These are phyloP conservation scores for Yponomeuta malinellus DNA, from an alignment of 2,888 invertebrate species.

Conservation along the genomic window DNA sequence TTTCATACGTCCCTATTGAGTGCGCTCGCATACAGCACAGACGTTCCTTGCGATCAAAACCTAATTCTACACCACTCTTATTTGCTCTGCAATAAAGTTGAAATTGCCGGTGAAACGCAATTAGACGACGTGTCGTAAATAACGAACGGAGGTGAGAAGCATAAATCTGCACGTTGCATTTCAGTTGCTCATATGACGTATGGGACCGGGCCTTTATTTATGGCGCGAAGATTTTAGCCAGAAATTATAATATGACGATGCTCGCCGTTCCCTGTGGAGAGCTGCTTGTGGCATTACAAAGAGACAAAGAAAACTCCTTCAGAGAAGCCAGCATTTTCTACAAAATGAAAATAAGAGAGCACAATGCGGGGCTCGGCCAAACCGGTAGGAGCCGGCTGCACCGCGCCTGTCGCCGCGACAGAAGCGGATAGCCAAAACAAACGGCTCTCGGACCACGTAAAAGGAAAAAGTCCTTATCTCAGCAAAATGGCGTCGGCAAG, in stretches of 20 bases:
- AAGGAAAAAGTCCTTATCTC: conserved; percentile 56
- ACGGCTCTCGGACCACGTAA: conserved; percentile 26
- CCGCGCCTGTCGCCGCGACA: conserved; percentile 4
- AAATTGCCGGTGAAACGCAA: conserved; percentile 12
- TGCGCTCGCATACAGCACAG: background rate
- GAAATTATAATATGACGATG: background rate
- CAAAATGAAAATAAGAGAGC: conserved; percentile 3
- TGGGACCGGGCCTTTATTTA: conserved; percentile 16
- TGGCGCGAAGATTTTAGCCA: conserved; percentile 2
- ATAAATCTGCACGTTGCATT: conserved; percentile 40
- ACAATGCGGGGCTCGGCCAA: background rate
- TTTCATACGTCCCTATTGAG: background rate
- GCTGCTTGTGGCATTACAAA: conserved; percentile 1
- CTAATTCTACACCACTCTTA: conserved; percentile 4
- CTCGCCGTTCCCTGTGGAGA: background rate
- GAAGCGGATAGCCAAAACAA: conserved; percentile 20
- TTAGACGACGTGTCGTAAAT: conserved; percentile 39
- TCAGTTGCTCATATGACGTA: conserved; percentile 17
- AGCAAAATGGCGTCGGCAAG: conserved; percentile 51
- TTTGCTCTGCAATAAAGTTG: conserved; percentile 11
- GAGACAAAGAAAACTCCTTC: conserved; percentile 1
- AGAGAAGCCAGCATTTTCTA: background rate
- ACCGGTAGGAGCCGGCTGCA: conserved; percentile 4
- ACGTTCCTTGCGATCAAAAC: conserved; percentile 12
- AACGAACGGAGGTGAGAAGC: conserved; percentile 37